Conservation (phyloP, 2,888 invertebrate genomes). For the Acanthosepion pharaonis region DNA sequence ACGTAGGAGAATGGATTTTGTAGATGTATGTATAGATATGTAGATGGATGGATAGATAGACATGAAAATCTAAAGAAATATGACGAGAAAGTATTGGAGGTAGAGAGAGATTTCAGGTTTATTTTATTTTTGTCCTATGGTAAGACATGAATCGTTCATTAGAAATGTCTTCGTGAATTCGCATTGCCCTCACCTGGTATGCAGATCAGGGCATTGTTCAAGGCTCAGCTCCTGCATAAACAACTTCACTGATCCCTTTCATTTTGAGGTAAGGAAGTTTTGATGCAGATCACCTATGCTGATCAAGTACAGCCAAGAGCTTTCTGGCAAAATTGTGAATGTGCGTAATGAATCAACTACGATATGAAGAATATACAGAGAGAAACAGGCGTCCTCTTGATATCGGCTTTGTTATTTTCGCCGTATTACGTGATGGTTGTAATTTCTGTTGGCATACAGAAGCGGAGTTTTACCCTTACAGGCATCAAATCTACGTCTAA, state of each 20-base stretch:
- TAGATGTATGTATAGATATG: not conserved
- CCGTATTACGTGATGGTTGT: not conserved
- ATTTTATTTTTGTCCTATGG: too few species aligned
- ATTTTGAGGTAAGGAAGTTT: too few species aligned
- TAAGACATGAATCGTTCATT: too few species aligned
- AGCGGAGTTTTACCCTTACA: not conserved
- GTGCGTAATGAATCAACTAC: not conserved
- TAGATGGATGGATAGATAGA: not conserved
- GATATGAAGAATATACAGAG: not conserved
- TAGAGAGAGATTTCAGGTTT: too few species aligned
- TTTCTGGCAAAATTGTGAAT: not conserved
- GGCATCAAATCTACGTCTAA: not conserved
- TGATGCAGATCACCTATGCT: not conserved
- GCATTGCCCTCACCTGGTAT: too few species aligned
- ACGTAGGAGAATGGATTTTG: not conserved
- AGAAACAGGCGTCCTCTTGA: not conserved
- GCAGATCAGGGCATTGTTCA: too few species aligned
- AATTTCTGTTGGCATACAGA: not conserved
- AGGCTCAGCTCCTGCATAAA: too few species aligned
- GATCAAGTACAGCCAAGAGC: not conserved
- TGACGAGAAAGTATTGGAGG: too few species aligned
- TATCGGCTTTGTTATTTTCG: not conserved
- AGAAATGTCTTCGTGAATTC: too few species aligned
- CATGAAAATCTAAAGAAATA: not conserved
- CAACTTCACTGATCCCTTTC: too few species aligned